Conservation (phyloP, 1,140 invertebrate genomes). For the Plutomurus gul region DNA sequence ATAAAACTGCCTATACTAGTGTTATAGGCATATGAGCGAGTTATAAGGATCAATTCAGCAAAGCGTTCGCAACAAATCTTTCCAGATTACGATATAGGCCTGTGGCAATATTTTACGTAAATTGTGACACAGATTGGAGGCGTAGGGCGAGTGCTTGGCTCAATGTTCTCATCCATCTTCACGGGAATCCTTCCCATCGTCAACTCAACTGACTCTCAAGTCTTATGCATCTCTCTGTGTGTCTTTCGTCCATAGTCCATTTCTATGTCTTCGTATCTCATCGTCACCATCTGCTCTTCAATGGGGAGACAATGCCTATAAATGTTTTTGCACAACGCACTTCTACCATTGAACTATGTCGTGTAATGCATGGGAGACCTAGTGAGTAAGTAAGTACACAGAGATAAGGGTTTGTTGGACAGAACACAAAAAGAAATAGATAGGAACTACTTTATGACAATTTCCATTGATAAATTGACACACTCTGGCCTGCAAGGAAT, state of each 20-base stretch:
- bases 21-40: not conserved
- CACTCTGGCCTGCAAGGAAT: not conserved
- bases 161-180: slow-evolving; percentile 40
- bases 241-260: not conserved
- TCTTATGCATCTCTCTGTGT: too few species aligned
- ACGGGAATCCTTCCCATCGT: not conserved
- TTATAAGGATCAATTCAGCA: not conserved
- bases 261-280: not conserved
- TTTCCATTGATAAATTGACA: not conserved
- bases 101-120: slow-evolving; percentile 48
- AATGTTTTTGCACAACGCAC: too few species aligned
- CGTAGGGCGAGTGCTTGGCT: slow-evolving; percentile 35
- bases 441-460: not conserved
- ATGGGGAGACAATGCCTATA: too few species aligned
- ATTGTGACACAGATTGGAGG: slow-evolving; percentile 52
- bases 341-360: too few species aligned
- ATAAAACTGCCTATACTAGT: too few species aligned
- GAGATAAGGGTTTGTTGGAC: not conserved
- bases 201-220: not conserved
- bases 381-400: not conserved
- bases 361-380: too few species aligned
- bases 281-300: too few species aligned
- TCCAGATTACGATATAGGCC: slow-evolving; percentile 40
- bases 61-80: slow-evolving; percentile 45
- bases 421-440: slow-evolving; percentile 1